These are phyloP conservation scores for Alaudala cheleensis DNA, from an alignment of 2,113 vertebrate genomes.

Conservation along the genomic window DNA sequence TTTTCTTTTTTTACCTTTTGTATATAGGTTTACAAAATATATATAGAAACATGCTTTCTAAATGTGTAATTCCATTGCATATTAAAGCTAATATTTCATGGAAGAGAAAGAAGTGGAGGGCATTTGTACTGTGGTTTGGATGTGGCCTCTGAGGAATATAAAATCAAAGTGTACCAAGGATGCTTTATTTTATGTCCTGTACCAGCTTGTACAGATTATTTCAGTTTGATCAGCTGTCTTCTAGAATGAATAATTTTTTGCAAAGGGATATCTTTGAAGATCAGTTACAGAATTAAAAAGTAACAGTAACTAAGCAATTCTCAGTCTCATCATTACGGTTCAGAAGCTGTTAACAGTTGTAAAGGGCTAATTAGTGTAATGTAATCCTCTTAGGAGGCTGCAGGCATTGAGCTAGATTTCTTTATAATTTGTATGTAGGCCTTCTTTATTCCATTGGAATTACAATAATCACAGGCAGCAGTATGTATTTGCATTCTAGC, in stretches of 20 bases:
- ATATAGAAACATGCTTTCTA: not conserved
- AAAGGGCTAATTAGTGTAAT: conserved; percentile 78
- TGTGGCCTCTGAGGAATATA: not conserved
- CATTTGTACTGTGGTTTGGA: not conserved
- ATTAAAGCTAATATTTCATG: not conserved
- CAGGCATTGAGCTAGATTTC: conserved; percentile 78
- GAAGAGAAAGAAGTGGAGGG: not conserved
- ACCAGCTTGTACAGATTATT: conserved; percentile 2
- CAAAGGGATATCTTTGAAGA: not conserved
- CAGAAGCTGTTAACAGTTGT: conserved; percentile 71
- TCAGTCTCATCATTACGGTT: conserved; percentile 31
- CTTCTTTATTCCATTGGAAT: conserved; percentile 76
- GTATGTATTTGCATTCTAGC: conserved; percentile 47
- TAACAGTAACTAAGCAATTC: conserved; percentile 27
- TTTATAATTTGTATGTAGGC: conserved; percentile 80
- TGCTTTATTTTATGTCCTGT: not conserved
- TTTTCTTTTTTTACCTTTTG: not conserved
- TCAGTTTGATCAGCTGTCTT: conserved; percentile 8
- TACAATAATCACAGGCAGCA: conserved; percentile 70
- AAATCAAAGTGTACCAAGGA: not conserved
- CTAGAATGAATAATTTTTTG: conserved; percentile 3
- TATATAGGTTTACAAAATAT: not conserved
- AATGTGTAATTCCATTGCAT: not conserved
- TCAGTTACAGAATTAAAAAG: conserved; percentile 41
- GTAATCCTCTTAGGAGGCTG: conserved; percentile 88